Evolutionary conservation across 2,113 vertebrate genomes (phyloP).

Genomic region (Platanista minor): DNA sequence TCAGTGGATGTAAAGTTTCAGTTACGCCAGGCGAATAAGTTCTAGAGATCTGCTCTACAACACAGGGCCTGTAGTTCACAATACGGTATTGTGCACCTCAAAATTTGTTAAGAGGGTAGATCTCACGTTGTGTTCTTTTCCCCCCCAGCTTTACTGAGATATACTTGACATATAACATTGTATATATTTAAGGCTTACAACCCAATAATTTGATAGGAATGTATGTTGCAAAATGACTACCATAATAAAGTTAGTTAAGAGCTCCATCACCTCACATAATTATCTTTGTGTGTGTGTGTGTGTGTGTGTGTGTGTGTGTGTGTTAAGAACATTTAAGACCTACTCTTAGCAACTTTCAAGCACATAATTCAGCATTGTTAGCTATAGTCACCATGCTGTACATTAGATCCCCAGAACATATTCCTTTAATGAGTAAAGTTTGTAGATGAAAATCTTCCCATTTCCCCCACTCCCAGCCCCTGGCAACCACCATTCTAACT

Average conservation of each 20-base stretch:
- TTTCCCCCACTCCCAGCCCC: too few relatives aligned
- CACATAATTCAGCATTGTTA: too few relatives aligned
- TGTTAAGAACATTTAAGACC: neutral
- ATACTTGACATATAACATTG: neutral
- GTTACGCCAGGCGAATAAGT: neutral
- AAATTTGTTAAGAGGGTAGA: neutral
- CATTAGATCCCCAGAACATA: neutral
- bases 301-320: too few relatives aligned
- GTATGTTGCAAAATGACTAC: neutral
- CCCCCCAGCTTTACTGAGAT: neutral
- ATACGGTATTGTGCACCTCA: accelerated
- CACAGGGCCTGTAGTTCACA: accelerated
- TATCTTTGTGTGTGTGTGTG: neutral
- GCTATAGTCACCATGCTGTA: neutral
- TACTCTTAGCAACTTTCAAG: neutral
- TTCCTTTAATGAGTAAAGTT: neutral
- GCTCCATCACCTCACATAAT: neutral
- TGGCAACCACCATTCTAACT: too few relatives aligned
- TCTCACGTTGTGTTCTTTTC: neutral
- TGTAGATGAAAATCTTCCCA: neutral
- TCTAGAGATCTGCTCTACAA: too few relatives aligned
- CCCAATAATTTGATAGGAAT: neutral
- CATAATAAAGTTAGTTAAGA: neutral
- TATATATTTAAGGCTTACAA: neutral
- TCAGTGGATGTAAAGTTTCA: neutral